Base-by-base conservation (phyloP, 2,113 vertebrate species). In the Scomber colias region DNA sequence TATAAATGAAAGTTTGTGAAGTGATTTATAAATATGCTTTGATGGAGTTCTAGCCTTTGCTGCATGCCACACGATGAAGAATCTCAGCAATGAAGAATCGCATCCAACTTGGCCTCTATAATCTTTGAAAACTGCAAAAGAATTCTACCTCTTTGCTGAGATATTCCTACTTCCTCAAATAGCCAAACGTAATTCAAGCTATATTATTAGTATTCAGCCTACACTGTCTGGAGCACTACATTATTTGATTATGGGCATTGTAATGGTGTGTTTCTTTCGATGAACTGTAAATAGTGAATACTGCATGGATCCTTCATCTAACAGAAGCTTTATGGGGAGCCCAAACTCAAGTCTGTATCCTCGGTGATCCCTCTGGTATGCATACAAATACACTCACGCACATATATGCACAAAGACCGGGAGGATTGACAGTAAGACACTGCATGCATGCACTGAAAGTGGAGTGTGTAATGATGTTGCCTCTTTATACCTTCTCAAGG, bases 361-460 rank as follows among this genome's bases (percentile, higher is more conserved):
- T 67, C 65, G 72, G 71, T 53, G 50, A 76, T 76, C 60, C 63
- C 44, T 83, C 76, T 51, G 49, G 79, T 82, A 68, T 59, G 19
- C 21, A 67, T 24, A 75, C 55, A 75, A 19, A 59, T 75, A 35
- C 17, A 15, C 49, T 12, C 30, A 16, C 53, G 27, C 80, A 64
- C 74, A 76, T 17, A 48, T 16, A 67, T 40, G 57, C 53, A 77
- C 79, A 75, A 53, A 62, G 5, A 80, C 57, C 5, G n/a, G 15
- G 71, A 68, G 60, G 64, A 73, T 82, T 55, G 71, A 79, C 77
- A 69, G 66, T 70, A 27, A 71, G 35, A 80, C 69, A 21, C 61
- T 50, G 79, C 75, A 82, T 69, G 74, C 78, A 84, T 59, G 81
- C 84, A 72, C 13, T 17, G 67, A 82, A 71, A 68, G 67, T 40